These are phyloP conservation scores for Stichodactyla helianthus DNA, from an alignment of 64 coral and sea anemone genomes.

Conservation along the genomic window DNA sequence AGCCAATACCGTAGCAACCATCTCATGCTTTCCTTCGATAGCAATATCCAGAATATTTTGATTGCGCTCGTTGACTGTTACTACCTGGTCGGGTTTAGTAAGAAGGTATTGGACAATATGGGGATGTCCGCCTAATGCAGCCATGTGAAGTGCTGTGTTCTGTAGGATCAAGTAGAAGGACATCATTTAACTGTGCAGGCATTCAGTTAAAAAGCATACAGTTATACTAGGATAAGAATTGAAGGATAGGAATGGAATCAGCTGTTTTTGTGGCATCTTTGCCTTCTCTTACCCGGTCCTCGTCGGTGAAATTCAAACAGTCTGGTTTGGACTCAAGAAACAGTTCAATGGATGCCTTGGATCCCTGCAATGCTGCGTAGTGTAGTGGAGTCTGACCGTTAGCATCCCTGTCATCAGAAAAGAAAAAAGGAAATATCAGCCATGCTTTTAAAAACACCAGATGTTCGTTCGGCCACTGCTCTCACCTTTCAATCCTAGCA, in stretches of 20 bases:
- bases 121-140: slow-evolving; percentile 73
- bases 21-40: slow-evolving; percentile 76
- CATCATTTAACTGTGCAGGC: background rate
- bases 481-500: slow-evolving; percentile 76
- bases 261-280: no score
- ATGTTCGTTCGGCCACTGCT: no score
- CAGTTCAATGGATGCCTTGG: slow-evolving; percentile 67
- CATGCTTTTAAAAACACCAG: no score
- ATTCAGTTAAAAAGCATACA: no score
- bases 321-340: slow-evolving; percentile 76
- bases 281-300: slow-evolving; percentile 50
- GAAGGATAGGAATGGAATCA: background rate
- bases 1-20: slow-evolving; percentile 73
- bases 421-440: background rate
- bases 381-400: slow-evolving; percentile 83
- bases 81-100: slow-evolving; percentile 73
- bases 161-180: background rate
- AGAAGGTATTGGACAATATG: slow-evolving; percentile 75
- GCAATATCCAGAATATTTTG: slow-evolving; percentile 91
- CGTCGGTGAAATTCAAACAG: slow-evolving; percentile 71
- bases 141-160: slow-evolving; percentile 89
- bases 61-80: slow-evolving; percentile 85
- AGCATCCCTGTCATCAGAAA: slow-evolving; percentile 39
- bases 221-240: no score
- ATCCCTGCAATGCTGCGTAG: slow-evolving; percentile 74